Percentiles rank a stretch among this genome's conserved stretches.
phyloP scores from a whole-genome alignment of 2,113 vertebrate genomes.

The Menura novaehollandiae region DNA sequence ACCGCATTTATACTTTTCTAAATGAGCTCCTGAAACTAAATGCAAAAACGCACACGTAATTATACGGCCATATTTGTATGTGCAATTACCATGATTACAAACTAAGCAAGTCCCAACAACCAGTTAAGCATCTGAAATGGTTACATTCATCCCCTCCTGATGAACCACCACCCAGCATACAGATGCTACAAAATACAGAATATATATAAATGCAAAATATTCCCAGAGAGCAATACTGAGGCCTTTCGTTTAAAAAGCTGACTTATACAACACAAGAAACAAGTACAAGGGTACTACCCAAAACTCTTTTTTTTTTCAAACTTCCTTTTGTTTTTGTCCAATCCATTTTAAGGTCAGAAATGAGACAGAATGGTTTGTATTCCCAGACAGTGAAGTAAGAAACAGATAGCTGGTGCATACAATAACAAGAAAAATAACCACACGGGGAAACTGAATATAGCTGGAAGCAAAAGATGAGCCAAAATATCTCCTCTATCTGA shows the following conservation, averaged over 20 bases:
- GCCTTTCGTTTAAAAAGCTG: not conserved
- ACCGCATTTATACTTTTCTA: not conserved
- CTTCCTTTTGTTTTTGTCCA: not conserved
- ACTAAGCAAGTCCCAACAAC: slow-evolving; percentile 22
- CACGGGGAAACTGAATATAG: slow-evolving; percentile 3
- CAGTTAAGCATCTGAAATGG: slow-evolving; percentile 38
- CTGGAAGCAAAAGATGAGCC: slow-evolving; percentile 32
- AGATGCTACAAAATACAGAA: not conserved
- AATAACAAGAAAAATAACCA: slow-evolving; percentile 40
- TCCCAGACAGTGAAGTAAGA: slow-evolving; percentile 53
- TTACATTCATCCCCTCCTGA: slow-evolving; percentile 12
- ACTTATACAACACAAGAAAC: not conserved
- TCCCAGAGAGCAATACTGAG: not conserved
- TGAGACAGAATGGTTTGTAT: slow-evolving; percentile 43
- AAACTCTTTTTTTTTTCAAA: not conserved
- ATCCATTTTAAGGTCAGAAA: slow-evolving; percentile 33
- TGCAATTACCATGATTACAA: slow-evolving; percentile 55
- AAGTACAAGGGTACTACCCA: not conserved
- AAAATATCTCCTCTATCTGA: slow-evolving; percentile 35
- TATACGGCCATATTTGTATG: not conserved
- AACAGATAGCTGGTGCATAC: slow-evolving; percentile 35
- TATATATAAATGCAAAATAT: not conserved
- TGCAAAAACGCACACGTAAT: slow-evolving; percentile 35
- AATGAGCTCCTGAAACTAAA: slow-evolving; percentile 32
- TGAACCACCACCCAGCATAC: not conserved